phyloP scores from a whole-genome alignment of 2,888 invertebrate genomes.

The Platynereis dumerilii region DNA sequence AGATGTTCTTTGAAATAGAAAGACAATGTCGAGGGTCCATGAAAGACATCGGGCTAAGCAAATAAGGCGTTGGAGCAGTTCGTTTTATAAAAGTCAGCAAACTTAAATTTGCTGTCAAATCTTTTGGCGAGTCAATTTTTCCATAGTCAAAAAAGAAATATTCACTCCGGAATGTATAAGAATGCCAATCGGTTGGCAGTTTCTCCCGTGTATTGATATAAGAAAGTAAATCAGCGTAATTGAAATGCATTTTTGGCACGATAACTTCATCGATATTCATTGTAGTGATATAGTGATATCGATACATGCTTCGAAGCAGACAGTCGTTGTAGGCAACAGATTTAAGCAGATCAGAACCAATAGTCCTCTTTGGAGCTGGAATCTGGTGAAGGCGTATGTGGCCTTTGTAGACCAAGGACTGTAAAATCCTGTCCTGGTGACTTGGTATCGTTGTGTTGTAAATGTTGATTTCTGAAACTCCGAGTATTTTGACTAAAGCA shows the following conservation, averaged over 20 bases:
- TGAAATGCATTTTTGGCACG: conserved; percentile 27
- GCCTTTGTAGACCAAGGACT: conserved; percentile 27
- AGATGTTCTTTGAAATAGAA: conserved; percentile 38
- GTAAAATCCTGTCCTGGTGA: conserved; percentile 26
- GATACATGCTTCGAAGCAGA: conserved; percentile 36
- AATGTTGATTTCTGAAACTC: conserved; percentile 32
- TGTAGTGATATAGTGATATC: conserved; percentile 27
- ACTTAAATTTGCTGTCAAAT: not conserved
- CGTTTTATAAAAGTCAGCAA: conserved; percentile 1
- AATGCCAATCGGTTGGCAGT: conserved; percentile 12
- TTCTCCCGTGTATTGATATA: conserved; percentile 20
- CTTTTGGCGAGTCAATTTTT: conserved; percentile 13
- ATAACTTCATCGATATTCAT: conserved; percentile 37
- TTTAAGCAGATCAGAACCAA: conserved; percentile 27
- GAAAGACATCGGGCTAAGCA: conserved; percentile 28
- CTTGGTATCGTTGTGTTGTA: conserved; percentile 30
- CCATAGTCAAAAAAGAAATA: conserved; percentile 32
- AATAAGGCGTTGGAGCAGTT: conserved; percentile 7
- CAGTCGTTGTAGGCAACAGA: conserved; percentile 39
- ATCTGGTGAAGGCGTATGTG: conserved; percentile 27
- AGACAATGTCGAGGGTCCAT: conserved; percentile 31
- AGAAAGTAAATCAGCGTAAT: conserved; percentile 26
- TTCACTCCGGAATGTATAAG: conserved; percentile 34
- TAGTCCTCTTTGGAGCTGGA: conserved; percentile 28
- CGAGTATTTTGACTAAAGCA: conserved; percentile 33